Base-by-base conservation (phyloP, 35 echinoderm and acorn worm species). In the Nesometra sesokonis region DNA sequence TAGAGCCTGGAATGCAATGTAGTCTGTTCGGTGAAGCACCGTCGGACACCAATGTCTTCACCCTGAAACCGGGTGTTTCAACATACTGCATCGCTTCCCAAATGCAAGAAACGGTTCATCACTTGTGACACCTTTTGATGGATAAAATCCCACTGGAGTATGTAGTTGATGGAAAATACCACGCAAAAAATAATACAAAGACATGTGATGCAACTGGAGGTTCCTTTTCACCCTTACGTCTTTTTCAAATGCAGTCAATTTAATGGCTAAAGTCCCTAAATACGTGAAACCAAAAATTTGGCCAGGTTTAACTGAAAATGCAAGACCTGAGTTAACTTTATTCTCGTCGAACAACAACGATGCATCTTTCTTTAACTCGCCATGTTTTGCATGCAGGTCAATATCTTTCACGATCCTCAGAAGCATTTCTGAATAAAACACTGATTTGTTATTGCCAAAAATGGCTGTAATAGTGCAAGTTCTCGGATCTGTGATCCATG, bases 1-100 rank as follows among this genome's bases (percentile, higher is more conserved):
- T 34, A 11, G 27, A 35, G 29, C 83, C 30, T 13, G 34, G 29
- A 35, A 0, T 84, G 11, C 19, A 17, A 82, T 78, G 77, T 77
- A 91, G 78, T 13, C 91, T 32, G 34, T 93, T 93, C 0, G 86
- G 31, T 2, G 90, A 87, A 5, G 90, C 90, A 32, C 90, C 90
- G 77, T 91, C 90, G 0, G 85, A 91, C 0, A 84, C 80, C 0
- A 92, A 27, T 29, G 52, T 81, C 34, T 82, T 36, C 3, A 92
- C 90, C 8, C 17, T 77, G 34, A 92, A 88, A 3, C 90, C 90
- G 0, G 77, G 85, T 34, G 76, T 30, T 32, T 93, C 91, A 32
- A 93, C 27, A 4, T 40, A 30, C 23, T 34, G 27, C 0, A 88
- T 34, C n/a, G 47, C 86, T 33, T 88, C 81, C 36, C 33, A 83